Evolutionary conservation across 2,888 invertebrate species (phyloP).

Genomic region (Drosophila mettleri): DNA sequence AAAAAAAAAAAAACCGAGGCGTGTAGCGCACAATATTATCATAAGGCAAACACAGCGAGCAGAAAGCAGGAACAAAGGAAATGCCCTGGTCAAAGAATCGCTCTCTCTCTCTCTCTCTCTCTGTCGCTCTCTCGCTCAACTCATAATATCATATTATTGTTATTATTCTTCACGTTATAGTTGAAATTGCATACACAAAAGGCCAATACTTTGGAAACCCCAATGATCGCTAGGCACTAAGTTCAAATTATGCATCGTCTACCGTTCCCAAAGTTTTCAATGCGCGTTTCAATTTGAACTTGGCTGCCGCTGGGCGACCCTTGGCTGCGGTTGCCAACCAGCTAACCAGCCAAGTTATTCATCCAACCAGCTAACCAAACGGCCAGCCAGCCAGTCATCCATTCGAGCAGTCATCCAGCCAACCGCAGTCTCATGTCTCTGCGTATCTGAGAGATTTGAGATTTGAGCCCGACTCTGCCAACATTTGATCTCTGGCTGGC

Average conservation of each 20-base stretch:
- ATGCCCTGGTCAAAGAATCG: slow-evolving; percentile 16
- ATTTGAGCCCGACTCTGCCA: slow-evolving; percentile 57
- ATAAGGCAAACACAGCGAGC: slow-evolving; percentile 67
- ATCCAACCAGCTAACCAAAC: slow-evolving; percentile 27
- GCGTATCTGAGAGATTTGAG: slow-evolving; percentile 72
- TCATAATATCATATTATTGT: slow-evolving; percentile 77
- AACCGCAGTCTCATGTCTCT: slow-evolving; percentile 69
- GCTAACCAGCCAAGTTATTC: slow-evolving; percentile 24
- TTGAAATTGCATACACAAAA: slow-evolving; percentile 61
- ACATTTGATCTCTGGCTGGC: slow-evolving; percentile 76
- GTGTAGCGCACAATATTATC: slow-evolving; percentile 59
- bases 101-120: not conserved
- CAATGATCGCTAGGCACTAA: slow-evolving; percentile 52
- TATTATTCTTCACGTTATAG: slow-evolving; percentile 56
- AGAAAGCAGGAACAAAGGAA: slow-evolving; percentile 45
- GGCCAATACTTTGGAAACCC: slow-evolving; percentile 35
- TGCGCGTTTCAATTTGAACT: slow-evolving; percentile 73
- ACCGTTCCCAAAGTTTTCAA: slow-evolving; percentile 57
- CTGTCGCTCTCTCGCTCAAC: slow-evolving; percentile 12
- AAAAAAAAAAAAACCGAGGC: slow-evolving; percentile 25
- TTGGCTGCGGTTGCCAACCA: slow-evolving; percentile 63
- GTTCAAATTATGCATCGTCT: slow-evolving; percentile 71
- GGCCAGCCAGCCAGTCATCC: slow-evolving; percentile 22
- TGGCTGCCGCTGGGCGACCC: slow-evolving; percentile 72
- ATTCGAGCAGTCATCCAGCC: slow-evolving; percentile 23